Evolutionary conservation across 2,888 invertebrate species (phyloP), one percentile per base, ranked within the genome.

Genomic region (Aleiodes alternator): DNA sequence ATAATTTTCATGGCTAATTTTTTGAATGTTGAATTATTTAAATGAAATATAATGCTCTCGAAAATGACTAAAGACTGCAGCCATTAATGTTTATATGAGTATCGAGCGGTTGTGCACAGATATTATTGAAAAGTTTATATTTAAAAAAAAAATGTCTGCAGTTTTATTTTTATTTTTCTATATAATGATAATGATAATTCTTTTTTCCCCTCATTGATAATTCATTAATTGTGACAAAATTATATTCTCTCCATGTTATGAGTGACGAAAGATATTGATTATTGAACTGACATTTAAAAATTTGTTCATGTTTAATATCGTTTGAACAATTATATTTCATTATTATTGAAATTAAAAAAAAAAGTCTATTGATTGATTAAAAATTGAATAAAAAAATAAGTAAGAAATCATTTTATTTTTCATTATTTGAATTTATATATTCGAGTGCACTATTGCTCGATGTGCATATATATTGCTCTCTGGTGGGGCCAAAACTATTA

Each of bases 61-160:
- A 84, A 86, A 83, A 79, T 83, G 87, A 87, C 85, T 82, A 80
- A 88, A 88, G 87, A 88, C 87, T 87, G 87, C 85, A 86, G 85
- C 84, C 82, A 86, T 86, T 83, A 16, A 82, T 84, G 82, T 81
- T 83, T 82, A 82, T 82, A 82, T 81, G 82, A 80, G 78, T 77
- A 77, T 82, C 78, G 85, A 84, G 81, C 80, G 79, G 81, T 80
- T 78, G 82, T 78, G 81, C 81, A 82, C 77, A 14, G n/a, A 29
- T 61, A 69, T 64, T 61, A 69, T 64, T 34, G 34, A 43, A 11
- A 11, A 43, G 43, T 43, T 43, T 43, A 76, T 78, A 81, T 79
- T 79, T 78, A 75, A 78, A 77, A 68, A 59, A 68, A 55, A 69
- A 29, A 55, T 51, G 11, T 59, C 12, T 48, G 43, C n/a, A 48